Conservation (phyloP, 2,797 vertebrate genomes). For the Tachyglossus aculeatus region DNA sequence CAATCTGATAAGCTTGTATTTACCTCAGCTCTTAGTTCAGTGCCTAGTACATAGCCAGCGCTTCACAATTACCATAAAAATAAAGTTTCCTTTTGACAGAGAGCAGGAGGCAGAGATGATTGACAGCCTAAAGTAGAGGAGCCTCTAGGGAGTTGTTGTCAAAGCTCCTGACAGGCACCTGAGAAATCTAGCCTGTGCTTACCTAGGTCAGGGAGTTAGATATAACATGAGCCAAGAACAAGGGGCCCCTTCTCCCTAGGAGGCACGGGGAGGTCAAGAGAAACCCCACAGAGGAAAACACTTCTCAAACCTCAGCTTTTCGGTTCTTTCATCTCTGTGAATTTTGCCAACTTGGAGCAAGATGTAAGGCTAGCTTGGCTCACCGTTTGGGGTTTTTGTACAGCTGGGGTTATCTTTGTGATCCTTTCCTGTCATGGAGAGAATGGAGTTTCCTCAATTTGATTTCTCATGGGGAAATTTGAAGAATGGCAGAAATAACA, state of each 20-base stretch:
- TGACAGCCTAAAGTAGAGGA: no score
- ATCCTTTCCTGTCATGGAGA: not conserved
- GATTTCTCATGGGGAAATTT: not conserved
- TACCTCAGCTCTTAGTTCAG: no score
- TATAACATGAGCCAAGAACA: not conserved
- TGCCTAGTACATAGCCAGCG: no score
- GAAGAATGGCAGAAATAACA: conserved; percentile 5
- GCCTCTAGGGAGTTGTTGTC: not conserved
- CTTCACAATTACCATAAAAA: no score
- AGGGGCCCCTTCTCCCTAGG: not conserved
- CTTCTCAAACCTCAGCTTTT: not conserved
- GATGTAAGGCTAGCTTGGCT: not conserved
- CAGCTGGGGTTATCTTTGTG: not conserved
- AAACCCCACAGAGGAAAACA: not conserved
- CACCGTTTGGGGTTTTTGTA: not conserved
- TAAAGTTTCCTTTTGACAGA: no score
- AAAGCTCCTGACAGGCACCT: not conserved
- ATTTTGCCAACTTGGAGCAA: not conserved
- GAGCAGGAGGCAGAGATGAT: no score
- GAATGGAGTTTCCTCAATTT: not conserved
- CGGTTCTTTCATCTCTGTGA: not conserved
- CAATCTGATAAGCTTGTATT: no score
- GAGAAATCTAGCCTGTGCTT: not conserved
- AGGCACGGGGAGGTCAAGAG: not conserved
- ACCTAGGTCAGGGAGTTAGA: not conserved